Base-by-base conservation (phyloP, 2,113 vertebrate species). In the Pseudorectes ferrugineus region DNA sequence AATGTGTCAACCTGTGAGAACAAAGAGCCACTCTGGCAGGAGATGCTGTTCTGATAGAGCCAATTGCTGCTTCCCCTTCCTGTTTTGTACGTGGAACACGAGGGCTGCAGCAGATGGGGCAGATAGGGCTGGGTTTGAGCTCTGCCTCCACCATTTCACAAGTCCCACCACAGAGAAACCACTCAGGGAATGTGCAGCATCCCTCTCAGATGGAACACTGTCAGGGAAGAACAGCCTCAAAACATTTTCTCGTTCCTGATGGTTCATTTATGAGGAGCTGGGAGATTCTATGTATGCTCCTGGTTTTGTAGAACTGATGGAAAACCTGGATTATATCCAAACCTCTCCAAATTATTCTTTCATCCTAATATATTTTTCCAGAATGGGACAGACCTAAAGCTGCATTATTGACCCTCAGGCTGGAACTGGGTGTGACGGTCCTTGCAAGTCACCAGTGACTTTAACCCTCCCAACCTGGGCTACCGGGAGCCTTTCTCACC, bases 61-160 rank as follows among this genome's bases (percentile, higher is more conserved):
- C 43, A 25, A 18, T 33, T 36, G 45, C 55, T 58, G 68, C 86
- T 95, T 94, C 92, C 88, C 58, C 75, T 94, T 95, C 92, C 95
- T 96, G 94, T 92, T 81, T 51, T 42, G 58, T 35, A 40, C 3
- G 1, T 10, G 21, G 46, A 48, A 18, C 49, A 7, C 0, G 9
- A 58, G 38, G 7, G 45, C 84, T 76, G 46, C 38, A 28, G 72
- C 1, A 88, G 93, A 93, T 83, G 54, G 71, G 35, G 2, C 25
- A 83, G 89, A 88, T 68, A 68, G 1, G 15, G 55, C 67, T 33
- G 42, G 9, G 23, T 33, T 10, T 10, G 11, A 36, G 65, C 51
- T 57, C 25, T 5, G 9, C 19, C 76, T 25, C 55, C 36, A 2
- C 8, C 4, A 2, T 25, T 71, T 72, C 88, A 57, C 83, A 48